phyloP scores from a whole-genome alignment of 2,113 vertebrate species.

The Eretmochelys imbricata region DNA sequence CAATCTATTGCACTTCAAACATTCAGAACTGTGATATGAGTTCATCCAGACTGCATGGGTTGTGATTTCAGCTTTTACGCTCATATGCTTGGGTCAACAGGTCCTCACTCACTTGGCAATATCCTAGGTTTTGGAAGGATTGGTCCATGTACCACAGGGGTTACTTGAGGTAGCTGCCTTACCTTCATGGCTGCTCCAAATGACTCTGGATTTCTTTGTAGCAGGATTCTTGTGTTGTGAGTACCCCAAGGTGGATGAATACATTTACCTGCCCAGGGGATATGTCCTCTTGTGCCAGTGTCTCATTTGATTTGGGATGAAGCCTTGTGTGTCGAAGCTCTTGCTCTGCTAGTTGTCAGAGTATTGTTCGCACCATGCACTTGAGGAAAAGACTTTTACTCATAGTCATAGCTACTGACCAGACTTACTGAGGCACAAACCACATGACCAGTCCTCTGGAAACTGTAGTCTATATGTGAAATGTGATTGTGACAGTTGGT shows the following conservation, averaged over 20 bases:
- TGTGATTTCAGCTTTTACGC: not conserved
- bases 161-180: not conserved
- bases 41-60: not conserved
- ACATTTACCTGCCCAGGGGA: not conserved
- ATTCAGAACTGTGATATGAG: not conserved
- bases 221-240: too few species aligned
- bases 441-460: not conserved
- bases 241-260: too few species aligned
- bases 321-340: fast-evolving
- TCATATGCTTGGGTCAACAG: too few species aligned
- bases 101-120: not conserved
- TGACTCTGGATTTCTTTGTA: too few species aligned
- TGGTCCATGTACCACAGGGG: not conserved
- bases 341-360: not conserved
- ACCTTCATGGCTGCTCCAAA: too few species aligned
- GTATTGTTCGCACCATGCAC: not conserved
- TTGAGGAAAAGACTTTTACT: fast-evolving
- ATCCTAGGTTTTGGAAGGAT: not conserved
- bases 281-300: not conserved
- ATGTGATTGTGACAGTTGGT: not conserved
- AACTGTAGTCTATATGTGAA: not conserved
- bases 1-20: not conserved
- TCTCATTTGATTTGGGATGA: fast-evolving
- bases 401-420: not conserved
- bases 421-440: not conserved